Conservation (phyloP, 2,888 invertebrate genomes). For the Ormia ochracea region DNA sequence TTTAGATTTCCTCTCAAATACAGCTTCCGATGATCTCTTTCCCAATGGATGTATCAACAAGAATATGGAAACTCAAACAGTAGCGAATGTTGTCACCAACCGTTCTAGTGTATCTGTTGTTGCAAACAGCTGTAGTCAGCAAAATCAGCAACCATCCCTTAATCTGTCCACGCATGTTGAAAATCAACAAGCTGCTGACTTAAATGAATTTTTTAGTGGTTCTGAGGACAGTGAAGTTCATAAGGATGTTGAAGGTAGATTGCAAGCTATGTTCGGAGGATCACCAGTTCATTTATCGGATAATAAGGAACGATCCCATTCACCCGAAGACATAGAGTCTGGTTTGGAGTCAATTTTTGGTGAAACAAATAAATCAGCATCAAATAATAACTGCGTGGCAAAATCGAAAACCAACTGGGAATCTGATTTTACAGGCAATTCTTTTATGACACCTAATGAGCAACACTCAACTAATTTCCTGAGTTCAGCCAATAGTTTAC, state of each 20-base stretch:
- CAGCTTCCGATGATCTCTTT: constrained; percentile 71
- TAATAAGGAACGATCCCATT: constrained; percentile 48
- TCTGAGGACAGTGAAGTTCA: constrained; percentile 73
- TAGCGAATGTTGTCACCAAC: constrained; percentile 53
- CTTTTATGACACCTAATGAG: constrained; percentile 60
- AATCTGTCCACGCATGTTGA: constrained; percentile 63
- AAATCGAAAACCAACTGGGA: constrained; percentile 70
- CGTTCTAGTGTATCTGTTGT: constrained; percentile 44
- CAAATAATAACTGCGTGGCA: constrained; percentile 56
- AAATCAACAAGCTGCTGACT: constrained; percentile 68
- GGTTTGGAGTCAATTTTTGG: constrained; percentile 76
- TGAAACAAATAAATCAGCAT: constrained; percentile 69
- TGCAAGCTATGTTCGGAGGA: constrained; percentile 77
- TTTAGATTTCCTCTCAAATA: constrained; percentile 66
- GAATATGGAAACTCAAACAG: constrained; percentile 65
- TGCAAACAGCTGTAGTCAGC: constrained; percentile 69
- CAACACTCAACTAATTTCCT: constrained; percentile 35
- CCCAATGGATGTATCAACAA: constrained; percentile 74
- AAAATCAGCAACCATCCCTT: constrained; percentile 68
- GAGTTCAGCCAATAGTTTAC: constrained; percentile 64
- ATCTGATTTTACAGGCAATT: constrained; percentile 61
- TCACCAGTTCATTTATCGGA: constrained; percentile 72
- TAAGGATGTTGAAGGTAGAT: constrained; percentile 76
- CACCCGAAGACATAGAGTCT: constrained; percentile 63
- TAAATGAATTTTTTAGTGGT: constrained; percentile 72